Percentiles rank a stretch among this genome's conserved stretches.
Evolutionary conservation across 1,140 invertebrate species (phyloP).

Genomic region (Diprion similis): DNA sequence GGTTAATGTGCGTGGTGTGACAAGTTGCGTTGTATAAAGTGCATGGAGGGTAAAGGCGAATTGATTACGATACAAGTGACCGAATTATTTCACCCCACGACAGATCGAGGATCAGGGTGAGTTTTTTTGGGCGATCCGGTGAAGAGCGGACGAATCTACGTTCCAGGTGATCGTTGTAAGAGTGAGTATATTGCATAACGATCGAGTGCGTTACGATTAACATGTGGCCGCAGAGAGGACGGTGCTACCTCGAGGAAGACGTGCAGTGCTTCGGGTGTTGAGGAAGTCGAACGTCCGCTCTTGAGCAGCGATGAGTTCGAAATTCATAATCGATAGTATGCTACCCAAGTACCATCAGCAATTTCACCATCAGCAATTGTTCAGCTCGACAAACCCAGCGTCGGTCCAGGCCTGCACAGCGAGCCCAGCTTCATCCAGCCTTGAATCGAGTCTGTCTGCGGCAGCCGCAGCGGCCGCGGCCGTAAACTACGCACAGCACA

Average conservation of each 20-base stretch:
- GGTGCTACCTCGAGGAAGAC: slow-evolving; percentile 21
- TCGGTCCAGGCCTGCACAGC: slow-evolving; percentile 59
- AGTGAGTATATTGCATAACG: too few species aligned
- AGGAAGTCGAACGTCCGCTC: slow-evolving; percentile 6
- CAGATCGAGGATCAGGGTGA: too few species aligned
- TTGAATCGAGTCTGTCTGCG: slow-evolving; percentile 57
- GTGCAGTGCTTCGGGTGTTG: slow-evolving; percentile 52
- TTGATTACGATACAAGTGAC: too few species aligned
- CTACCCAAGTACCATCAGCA: slow-evolving; percentile 91
- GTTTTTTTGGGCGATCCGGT: too few species aligned
- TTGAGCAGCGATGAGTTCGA: slow-evolving; percentile 83
- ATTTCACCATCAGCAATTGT: slow-evolving; percentile 75
- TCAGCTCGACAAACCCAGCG: slow-evolving; percentile 60
- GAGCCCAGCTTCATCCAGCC: slow-evolving; percentile 65
- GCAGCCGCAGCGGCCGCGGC: slow-evolving; percentile 62
- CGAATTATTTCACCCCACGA: too few species aligned
- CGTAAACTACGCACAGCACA: slow-evolving; percentile 61
- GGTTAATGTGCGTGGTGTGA: too few species aligned
- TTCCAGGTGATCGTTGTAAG: too few species aligned
- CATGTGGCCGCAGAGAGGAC: slow-evolving; percentile 38
- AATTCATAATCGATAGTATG: slow-evolving; percentile 97
- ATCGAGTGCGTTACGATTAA: too few species aligned
- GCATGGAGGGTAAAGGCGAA: too few species aligned
- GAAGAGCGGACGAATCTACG: too few species aligned
- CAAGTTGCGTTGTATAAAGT: too few species aligned